Percentiles rank a stretch among this genome's conserved stretches.
phyloP scores from a whole-genome alignment of 2,113 vertebrate species.

The Scomber scombrus region DNA sequence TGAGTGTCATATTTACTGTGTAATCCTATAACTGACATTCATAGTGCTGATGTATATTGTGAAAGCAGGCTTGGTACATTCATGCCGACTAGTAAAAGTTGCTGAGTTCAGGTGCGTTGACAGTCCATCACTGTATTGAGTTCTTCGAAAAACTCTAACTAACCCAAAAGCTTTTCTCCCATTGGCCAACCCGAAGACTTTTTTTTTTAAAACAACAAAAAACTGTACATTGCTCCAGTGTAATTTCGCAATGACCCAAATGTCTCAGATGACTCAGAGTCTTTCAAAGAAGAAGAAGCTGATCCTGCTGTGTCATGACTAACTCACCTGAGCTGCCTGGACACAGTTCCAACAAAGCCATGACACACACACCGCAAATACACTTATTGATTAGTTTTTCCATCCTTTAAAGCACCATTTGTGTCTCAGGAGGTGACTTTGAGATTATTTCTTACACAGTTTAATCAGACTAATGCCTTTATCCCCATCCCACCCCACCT shows the following conservation, averaged over 20 bases:
- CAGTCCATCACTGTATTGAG: neutral
- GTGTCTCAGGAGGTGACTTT: neutral
- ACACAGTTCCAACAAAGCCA: slow-evolving; percentile 34
- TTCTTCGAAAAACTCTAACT: neutral
- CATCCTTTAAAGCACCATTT: neutral
- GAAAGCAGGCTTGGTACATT: too few relatives aligned
- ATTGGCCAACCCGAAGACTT: neutral
- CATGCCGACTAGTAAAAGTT: too few relatives aligned
- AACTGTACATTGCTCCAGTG: neutral
- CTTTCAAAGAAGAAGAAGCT: neutral
- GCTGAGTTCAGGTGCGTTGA: neutral
- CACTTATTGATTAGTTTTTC: neutral
- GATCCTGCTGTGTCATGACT: too few relatives aligned
- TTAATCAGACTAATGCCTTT: neutral
- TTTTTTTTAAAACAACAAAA: neutral
- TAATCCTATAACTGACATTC: too few relatives aligned
- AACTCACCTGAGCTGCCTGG: slow-evolving; percentile 10
- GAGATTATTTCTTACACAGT: too few relatives aligned
- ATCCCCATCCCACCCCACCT: neutral
- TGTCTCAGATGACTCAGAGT: neutral
- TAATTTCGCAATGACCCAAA: neutral
- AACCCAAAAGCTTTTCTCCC: neutral
- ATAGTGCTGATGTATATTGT: too few relatives aligned
- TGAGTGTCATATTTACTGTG: too few relatives aligned
- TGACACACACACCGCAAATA: neutral